Evolutionary conservation across 2,113 vertebrate species (phyloP), one percentile per base, ranked within the genome.

Genomic region (Blennius ocellaris): DNA sequence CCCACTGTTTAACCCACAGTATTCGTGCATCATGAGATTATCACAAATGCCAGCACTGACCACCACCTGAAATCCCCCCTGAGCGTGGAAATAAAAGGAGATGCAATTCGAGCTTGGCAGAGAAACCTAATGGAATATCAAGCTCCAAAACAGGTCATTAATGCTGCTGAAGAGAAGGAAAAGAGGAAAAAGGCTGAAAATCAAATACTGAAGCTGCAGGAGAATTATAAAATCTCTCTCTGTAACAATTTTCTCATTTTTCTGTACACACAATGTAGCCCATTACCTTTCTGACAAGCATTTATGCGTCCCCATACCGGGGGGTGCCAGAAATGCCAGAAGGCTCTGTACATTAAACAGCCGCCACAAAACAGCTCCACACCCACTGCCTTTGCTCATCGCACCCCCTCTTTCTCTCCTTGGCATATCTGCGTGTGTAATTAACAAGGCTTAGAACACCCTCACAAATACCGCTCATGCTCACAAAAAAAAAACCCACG

Each of bases 371-470:
- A 78, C 74, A 40, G 71, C 68, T 77, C 82, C 66, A 61, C 88
- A 67, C 76, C 79, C 79, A 82, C 76, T 61, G 73, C 21, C 69
- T 79, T n/a, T 53, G 75, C 62, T 84, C 82, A 81, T 73, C 81
- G 55, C 80, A 56, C 72, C 75, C 72, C 60, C 66, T 76, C 63
- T 73, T 63, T 84, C 66, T 76, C 64, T 78, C 53, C 44, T 67
- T 85, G 81, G 79, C 81, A 82, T 76, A 74, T 81, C 83, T 50
- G 75, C 69, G 76, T 69, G 69, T 88, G 81, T 89, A 86, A 90
- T 90, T 90, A 90, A 80, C 85, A 79, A 76, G 85, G 84, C 77
- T 91, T 87, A 88, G 70, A 90, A 83, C 86, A 69, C 67, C 66
- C 77, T 71, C 88, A 84, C 79, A 88, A 87, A 90, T 58, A 72